Base-by-base conservation (phyloP, 92 coral and sea anemone genomes). In the Montipora capitata region DNA sequence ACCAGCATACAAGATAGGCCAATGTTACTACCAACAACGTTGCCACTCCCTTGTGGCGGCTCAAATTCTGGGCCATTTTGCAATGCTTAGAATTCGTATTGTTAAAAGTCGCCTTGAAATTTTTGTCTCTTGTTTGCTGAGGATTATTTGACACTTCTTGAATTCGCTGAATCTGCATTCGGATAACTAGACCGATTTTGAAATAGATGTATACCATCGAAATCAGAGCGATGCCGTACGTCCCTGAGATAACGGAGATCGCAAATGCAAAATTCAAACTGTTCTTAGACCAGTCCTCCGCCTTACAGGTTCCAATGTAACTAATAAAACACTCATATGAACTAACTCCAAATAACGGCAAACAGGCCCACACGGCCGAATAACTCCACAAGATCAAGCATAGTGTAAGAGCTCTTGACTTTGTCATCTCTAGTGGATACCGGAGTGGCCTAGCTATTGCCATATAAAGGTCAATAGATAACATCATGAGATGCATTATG, bases 321-420 rank as follows among this genome's bases (percentile, higher is more conserved):
- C 94, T 88, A 20, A 95, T 93, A 40, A 95, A 95, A 78, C 98
- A 95, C 69, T 95, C 98, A 84, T 95, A 95, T 0, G 98, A 95
- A 20, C 98, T 95, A 13, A 95, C 89, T 8, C 98, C 98, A 77
- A 95, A 74, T 51, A 95, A 65, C 2, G 96, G 96, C 40, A 95
- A 62, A 51, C 91, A 81, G 10, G 96, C 98, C 98, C 98, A 95
- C 14, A 91, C 17, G 9, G 75, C 98, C 0, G 98, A 95, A 61
- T 93, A 93, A 40, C 73, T 0, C 98, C 98, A 95, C 51, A 89
- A 66, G n/a, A 81, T 80, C 0, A 93, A 15, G 66, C 96, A 95
- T 2, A 72, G n/a, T 2, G 88, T 4, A 1, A 72, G 74, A 2
- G 92, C 96, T 15, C 91, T 86, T 14, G 89, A 58, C 54, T 82